Percentiles rank a stretch among this genome's conserved stretches.
Evolutionary conservation across 2,797 vertebrate species (phyloP).

Genomic region (Meriones psammophilus): DNA sequence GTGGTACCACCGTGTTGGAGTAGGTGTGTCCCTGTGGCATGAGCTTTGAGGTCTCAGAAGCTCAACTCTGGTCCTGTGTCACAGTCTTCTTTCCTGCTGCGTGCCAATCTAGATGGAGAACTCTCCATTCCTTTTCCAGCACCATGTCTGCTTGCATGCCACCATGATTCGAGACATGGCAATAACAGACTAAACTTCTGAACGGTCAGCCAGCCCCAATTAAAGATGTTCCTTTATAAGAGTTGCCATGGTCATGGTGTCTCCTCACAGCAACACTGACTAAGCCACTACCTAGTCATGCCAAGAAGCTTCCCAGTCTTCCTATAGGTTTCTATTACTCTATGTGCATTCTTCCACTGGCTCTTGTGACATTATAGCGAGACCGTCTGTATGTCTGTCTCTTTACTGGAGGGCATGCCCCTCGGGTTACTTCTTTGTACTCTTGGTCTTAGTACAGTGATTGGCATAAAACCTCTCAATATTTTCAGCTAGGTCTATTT

Average conservation of each 20-base stretch:
- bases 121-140: background rate
- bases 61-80: background rate
- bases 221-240: background rate
- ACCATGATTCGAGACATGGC: background rate
- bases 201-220: background rate
- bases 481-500: background rate
- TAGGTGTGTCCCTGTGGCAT: background rate
- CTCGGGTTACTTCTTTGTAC: background rate
- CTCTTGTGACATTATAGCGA: background rate
- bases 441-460: background rate
- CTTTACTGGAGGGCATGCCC: background rate
- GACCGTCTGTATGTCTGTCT: background rate
- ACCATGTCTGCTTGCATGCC: background rate
- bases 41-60: background rate
- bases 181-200: background rate
- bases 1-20: background rate
- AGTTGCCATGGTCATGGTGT: background rate
- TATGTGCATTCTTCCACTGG: background rate
- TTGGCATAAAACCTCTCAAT: background rate
- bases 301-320: background rate
- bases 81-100: background rate
- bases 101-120: background rate
- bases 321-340: background rate
- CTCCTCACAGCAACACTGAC: background rate
- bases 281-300: background rate